Conservation (phyloP, 2,113 vertebrate genomes). For the Protobothrops flavoviridis region DNA sequence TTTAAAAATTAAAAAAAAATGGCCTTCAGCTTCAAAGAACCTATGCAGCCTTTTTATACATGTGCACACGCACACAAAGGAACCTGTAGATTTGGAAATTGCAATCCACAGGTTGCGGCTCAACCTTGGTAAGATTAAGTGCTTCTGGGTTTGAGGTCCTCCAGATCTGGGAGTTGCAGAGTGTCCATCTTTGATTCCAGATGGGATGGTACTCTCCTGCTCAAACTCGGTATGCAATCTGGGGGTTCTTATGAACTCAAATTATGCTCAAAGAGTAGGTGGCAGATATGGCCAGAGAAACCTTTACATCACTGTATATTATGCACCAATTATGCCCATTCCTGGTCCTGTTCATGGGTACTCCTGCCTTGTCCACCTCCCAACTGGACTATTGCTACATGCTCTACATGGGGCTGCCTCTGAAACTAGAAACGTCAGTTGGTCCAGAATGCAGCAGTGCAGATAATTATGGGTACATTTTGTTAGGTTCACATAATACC, state of each 20-base stretch:
- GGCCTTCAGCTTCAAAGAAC: neutral
- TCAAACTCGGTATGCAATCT: too few relatives aligned
- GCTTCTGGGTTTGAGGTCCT: neutral
- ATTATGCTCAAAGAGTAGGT: too few relatives aligned
- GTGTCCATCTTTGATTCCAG: too few relatives aligned
- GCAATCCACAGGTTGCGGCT: neutral
- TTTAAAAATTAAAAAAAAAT: neutral
- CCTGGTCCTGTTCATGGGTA: neutral
- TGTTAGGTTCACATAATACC: neutral
- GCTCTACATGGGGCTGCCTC: neutral
- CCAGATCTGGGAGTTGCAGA: neutral
- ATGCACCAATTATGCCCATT: neutral
- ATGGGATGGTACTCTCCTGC: too few relatives aligned
- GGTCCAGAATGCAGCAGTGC: neutral
- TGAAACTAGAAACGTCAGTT: neutral
- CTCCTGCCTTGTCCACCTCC: neutral
- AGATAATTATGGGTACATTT: neutral
- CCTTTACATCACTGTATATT: too few relatives aligned
- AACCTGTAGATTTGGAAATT: neutral
- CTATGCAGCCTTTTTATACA: neutral
- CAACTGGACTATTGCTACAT: neutral
- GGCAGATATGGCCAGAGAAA: too few relatives aligned
- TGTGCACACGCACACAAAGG: neutral
- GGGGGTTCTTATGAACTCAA: too few relatives aligned
- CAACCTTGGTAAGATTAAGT: neutral